Conservation (phyloP, 2,113 vertebrate species). For the Capra hircus region DNA sequence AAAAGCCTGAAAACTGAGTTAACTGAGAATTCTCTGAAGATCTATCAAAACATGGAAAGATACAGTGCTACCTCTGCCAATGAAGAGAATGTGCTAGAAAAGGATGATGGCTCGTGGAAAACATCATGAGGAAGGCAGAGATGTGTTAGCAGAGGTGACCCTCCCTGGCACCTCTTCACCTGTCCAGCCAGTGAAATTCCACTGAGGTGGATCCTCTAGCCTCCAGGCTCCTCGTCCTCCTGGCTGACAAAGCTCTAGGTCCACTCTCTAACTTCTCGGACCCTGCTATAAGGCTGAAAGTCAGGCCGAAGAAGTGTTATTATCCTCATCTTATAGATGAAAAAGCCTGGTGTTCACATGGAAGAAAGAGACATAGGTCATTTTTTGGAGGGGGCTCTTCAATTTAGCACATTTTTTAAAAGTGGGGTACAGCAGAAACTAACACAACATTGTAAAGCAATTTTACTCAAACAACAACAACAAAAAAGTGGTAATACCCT, state of each 20-base stretch:
- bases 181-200: background rate
- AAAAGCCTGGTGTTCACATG: background rate
- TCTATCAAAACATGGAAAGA: background rate
- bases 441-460: background rate
- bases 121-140: background rate
- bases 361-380: background rate
- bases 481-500: background rate
- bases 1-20: background rate
- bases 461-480: background rate
- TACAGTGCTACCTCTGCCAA: background rate
- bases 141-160: accelerated
- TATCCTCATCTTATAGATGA: background rate
- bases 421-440: background rate
- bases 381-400: background rate
- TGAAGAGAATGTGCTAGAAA: background rate
- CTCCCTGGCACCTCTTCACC: background rate
- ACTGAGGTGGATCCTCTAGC: accelerated
- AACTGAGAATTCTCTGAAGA: background rate
- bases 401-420: background rate
- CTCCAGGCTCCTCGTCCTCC: background rate
- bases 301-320: background rate
- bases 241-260: accelerated
- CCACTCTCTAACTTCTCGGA: accelerated
- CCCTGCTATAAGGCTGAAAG: background rate
- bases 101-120: no score